These are phyloP conservation scores for Halichondria panicea DNA, from an alignment of 37 sponge, comb jelly and placozoan genomes.

Conservation along the genomic window DNA sequence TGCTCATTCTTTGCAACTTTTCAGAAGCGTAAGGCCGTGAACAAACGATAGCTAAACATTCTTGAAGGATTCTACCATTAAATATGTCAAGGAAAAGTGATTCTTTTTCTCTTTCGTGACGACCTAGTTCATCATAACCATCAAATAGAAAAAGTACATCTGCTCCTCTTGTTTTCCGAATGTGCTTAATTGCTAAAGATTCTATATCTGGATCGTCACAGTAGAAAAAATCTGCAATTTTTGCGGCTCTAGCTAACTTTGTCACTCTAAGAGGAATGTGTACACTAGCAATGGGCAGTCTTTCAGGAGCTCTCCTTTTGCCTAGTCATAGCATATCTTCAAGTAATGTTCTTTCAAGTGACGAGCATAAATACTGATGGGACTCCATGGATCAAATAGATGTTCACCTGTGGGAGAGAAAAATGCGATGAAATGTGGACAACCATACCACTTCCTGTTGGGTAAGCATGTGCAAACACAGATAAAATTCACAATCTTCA, in stretches of 20 bases:
- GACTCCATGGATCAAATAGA: too few species aligned
- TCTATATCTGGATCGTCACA: not conserved
- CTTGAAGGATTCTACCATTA: not conserved
- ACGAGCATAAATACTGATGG: too few species aligned
- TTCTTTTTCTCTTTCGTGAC: not conserved
- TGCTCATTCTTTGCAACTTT: not conserved
- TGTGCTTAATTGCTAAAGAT: not conserved
- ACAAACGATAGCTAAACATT: not conserved
- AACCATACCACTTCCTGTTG: too few species aligned
- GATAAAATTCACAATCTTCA: too few species aligned
- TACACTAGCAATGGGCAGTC: not conserved
- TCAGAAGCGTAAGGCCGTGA: conserved; percentile 15
- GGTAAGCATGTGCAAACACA: too few species aligned
- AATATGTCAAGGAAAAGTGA: not conserved
- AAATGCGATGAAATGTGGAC: too few species aligned
- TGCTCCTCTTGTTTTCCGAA: not conserved
- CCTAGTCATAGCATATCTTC: not conserved
- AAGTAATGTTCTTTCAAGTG: not conserved
- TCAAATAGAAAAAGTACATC: conserved; percentile 15
- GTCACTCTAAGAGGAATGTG: not conserved
- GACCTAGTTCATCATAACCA: conserved; percentile 9
- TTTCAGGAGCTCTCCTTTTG: not conserved
- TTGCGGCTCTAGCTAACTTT: not conserved
- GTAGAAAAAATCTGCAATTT: not conserved
- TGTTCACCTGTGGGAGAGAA: too few species aligned